These are phyloP conservation scores for Rhinopomastus cyanomelas DNA, from an alignment of 2,113 vertebrate genomes.

Conservation along the genomic window DNA sequence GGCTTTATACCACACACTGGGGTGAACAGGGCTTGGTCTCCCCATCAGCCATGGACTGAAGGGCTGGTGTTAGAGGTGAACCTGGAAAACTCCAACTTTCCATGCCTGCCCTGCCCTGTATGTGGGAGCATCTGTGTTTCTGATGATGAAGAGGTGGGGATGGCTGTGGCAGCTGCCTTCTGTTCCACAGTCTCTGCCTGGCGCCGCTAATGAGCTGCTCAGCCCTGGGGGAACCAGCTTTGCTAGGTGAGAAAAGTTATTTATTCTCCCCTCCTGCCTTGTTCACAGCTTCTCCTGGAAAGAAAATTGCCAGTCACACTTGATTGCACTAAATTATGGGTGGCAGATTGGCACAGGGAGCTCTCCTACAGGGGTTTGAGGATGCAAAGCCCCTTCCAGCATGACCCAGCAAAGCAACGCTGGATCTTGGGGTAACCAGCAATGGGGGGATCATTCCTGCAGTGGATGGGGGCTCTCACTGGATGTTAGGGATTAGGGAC, in stretches of 20 bases:
- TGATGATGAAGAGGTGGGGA: constrained; percentile 13
- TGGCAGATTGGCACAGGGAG: constrained; percentile 16
- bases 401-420: not conserved
- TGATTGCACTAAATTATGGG: constrained; percentile 66
- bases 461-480: accelerated
- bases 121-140: not conserved
- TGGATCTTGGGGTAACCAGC: not conserved
- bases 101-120: not conserved
- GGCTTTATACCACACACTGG: not conserved
- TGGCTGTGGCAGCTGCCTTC: not conserved
- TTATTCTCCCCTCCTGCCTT: constrained; percentile 29
- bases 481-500: too few species aligned
- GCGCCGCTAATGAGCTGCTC: constrained; percentile 59
- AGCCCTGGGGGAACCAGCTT: constrained; percentile 35
- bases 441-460: not conserved
- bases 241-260: constrained; percentile 41
- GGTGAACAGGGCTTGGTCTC: constrained; percentile 7
- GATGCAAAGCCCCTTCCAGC: not conserved
- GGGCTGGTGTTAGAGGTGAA: constrained; percentile 12
- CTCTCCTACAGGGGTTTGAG: not conserved
- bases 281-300: constrained; percentile 51
- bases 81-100: not conserved
- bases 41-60: constrained; percentile 30
- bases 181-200: constrained; percentile 3
- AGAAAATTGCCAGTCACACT: constrained; percentile 59